Base-by-base conservation (phyloP, 2,888 invertebrate genomes). In the Xylota segnis region DNA sequence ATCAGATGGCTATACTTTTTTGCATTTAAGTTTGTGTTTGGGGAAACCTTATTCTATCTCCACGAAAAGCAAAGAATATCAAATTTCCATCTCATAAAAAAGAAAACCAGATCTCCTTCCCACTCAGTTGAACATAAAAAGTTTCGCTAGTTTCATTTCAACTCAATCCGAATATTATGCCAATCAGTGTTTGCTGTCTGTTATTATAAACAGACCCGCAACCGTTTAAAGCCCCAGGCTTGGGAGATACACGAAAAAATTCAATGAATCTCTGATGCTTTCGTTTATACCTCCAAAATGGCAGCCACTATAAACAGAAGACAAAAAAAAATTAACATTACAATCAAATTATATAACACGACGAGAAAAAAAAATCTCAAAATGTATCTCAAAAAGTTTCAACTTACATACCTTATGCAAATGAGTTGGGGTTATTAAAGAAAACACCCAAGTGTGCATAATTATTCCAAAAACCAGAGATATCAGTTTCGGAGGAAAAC, bases 351-450 rank as follows among this genome's bases (percentile, higher is more conserved):
- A 47, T 61, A 40, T 70, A 63, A 76, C 45, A 37, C 58, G 34
- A n/a, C 9, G 32, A 37, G 29, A 23, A 66, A 9, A 50, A 18
- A 23, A 10, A n/a, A n/a, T n/a, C n/a, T n/a, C n/a, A n/a, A n/a
- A n/a, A n/a, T n/a, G n/a, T n/a, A n/a, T 45, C 12, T 10, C 75
- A 76, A 27, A 43, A 47, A 14, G 6, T 47, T 40, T 4, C 61
- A 40, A 18, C 27, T 16, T 14, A 34, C 5, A 27, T 54, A 63
- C 50, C 63, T 54, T 66, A 81, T 81, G 75, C 61, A 77, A 77
- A 83, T 83, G 43, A 52, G 54, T 50, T 50, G 66, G 59, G 65
- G 16, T 58, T 27, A 83, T 72, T 83, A 77, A 66, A 66, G 72
- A 77, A 72, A 70, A 79, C 58, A 68, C 43, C 43, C 47, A 68